Conservation (phyloP, 2,888 invertebrate genomes). For the Oxycera nigricornis region DNA sequence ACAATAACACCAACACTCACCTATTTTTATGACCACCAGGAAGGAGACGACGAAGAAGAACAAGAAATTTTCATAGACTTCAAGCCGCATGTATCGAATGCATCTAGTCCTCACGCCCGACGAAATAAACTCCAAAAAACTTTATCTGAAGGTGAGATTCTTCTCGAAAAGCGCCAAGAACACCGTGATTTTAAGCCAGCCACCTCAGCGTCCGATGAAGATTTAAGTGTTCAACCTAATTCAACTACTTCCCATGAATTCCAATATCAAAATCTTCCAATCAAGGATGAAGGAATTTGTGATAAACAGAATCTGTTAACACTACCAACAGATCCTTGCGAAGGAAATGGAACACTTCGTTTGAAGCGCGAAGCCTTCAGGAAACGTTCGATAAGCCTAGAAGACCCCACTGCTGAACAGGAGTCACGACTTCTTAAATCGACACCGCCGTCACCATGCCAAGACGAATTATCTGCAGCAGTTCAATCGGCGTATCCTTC, state of each 20-base stretch:
- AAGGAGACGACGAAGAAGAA: slow-evolving; percentile 65
- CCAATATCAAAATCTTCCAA: slow-evolving; percentile 48
- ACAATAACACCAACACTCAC: too few species aligned
- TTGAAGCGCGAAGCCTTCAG: slow-evolving; percentile 74
- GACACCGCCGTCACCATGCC: slow-evolving; percentile 70
- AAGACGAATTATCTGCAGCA: slow-evolving; percentile 65
- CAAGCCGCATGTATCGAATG: slow-evolving; percentile 76
- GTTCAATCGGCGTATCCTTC: slow-evolving; percentile 76
- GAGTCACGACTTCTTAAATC: slow-evolving; percentile 65
- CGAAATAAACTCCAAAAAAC: slow-evolving; percentile 73
- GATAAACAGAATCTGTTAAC: slow-evolving; percentile 47
- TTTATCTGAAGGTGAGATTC: slow-evolving; percentile 80
- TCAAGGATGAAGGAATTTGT: slow-evolving; percentile 50
- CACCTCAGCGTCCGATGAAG: slow-evolving; percentile 71
- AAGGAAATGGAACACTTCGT: slow-evolving; percentile 50
- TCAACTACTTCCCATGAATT: slow-evolving; percentile 37
- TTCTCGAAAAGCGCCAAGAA: slow-evolving; percentile 67
- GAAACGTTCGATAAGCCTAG: slow-evolving; percentile 76
- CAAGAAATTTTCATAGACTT: slow-evolving; percentile 88
- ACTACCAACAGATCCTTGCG: slow-evolving; percentile 50
- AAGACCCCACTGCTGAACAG: slow-evolving; percentile 65
- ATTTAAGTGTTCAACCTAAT: slow-evolving; percentile 58
- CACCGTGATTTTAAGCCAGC: slow-evolving; percentile 64
- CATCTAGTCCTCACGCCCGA: slow-evolving; percentile 66
- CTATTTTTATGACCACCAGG: too few species aligned